Conservation (phyloP, 2,888 invertebrate genomes). For the Eupithecia exiguata region DNA sequence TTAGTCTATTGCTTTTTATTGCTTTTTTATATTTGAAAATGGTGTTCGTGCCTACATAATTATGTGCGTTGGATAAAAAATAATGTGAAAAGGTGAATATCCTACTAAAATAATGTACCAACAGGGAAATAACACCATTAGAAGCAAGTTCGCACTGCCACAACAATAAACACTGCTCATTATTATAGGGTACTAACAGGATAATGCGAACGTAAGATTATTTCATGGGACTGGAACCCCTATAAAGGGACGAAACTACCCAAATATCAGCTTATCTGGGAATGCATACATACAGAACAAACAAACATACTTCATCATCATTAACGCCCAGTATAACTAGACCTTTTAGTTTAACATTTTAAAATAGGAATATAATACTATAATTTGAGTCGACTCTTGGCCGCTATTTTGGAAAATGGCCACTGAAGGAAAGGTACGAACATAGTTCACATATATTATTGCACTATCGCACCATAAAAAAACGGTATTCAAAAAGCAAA, state of each 20-base stretch:
- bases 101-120: neutral
- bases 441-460: no score
- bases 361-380: neutral
- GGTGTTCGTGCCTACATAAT: neutral
- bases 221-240: constrained; percentile 39
- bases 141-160: constrained; percentile 9
- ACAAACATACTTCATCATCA: constrained; percentile 27
- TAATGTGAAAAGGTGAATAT: neutral
- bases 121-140: constrained; percentile 3
- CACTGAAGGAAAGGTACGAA: neutral
- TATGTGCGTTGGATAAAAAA: neutral
- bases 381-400: neutral
- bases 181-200: constrained; percentile 17
- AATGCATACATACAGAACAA: constrained; percentile 7
- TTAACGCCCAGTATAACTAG: constrained; percentile 5
- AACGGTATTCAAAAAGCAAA: neutral
- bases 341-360: neutral
- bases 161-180: constrained; percentile 13
- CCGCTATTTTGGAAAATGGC: neutral
- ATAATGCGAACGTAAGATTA: constrained; percentile 41
- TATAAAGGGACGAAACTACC: constrained; percentile 41
- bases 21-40: neutral
- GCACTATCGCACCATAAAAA: neutral
- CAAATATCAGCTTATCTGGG: constrained; percentile 39
- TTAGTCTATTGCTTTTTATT: neutral